Evolutionary conservation across 2,113 vertebrate species (phyloP).

Genomic region (Psilopsiagon aymara): DNA sequence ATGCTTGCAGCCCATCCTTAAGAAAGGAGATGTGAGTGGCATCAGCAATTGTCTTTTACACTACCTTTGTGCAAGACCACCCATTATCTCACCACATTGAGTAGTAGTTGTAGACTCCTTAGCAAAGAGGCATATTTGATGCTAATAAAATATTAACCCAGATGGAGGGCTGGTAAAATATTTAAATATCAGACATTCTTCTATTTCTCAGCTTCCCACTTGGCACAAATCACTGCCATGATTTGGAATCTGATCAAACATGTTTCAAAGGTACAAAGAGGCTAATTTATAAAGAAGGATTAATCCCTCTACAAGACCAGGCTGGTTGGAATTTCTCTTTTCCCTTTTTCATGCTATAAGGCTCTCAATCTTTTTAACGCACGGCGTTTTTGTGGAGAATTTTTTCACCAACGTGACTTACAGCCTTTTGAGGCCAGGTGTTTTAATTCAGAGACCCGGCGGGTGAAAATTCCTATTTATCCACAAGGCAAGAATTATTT

Average conservation of each 20-base stretch:
- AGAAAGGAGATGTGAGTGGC: not conserved
- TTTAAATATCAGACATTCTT: conserved; percentile 46
- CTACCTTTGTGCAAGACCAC: not conserved
- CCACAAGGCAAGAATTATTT: not conserved
- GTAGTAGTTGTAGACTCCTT: not conserved
- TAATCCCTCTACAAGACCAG: conserved; percentile 38
- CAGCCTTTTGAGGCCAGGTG: not conserved
- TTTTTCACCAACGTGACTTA: not conserved
- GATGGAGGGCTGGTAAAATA: conserved; percentile 33
- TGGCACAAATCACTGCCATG: conserved; percentile 20
- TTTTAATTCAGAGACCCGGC: not conserved
- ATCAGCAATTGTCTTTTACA: not conserved
- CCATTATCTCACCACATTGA: fast-evolving
- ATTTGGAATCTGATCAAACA: conserved; percentile 49
- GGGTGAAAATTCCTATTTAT: not conserved
- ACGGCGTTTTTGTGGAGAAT: not conserved
- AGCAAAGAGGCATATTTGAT: not conserved
- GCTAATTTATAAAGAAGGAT: conserved; percentile 38
- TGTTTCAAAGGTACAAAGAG: conserved; percentile 31
- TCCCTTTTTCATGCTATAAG: not conserved
- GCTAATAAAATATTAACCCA: conserved; percentile 26
- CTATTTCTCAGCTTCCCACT: conserved; percentile 5
- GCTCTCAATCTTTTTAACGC: not conserved
- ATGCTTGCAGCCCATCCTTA: not conserved
- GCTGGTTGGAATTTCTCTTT: conserved; percentile 31